Percentiles rank a stretch among this genome's conserved stretches.
These are phyloP conservation scores for Polyodon spathula DNA, from an alignment of 2,113 vertebrate species.

Conservation along the genomic window DNA sequence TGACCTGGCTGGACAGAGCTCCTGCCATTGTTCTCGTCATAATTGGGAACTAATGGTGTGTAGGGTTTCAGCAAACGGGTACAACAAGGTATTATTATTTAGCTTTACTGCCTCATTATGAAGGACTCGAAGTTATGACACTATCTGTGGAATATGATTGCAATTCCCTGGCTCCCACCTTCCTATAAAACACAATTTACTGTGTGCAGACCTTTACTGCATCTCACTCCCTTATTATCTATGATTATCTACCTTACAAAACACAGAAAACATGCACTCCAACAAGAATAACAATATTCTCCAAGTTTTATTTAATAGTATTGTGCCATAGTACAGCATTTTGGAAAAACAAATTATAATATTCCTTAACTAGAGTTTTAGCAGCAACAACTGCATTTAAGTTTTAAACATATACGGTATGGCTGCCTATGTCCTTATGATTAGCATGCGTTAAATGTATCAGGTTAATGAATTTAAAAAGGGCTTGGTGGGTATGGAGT, in stretches of 20 bases:
- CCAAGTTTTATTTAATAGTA: too few species aligned
- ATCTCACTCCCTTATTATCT: too few species aligned
- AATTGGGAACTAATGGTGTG: conserved; percentile 29
- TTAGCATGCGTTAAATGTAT: too few species aligned
- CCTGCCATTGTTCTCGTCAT: conserved; percentile 21
- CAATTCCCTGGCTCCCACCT: background rate
- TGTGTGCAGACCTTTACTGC: too few species aligned
- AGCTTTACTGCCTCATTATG: background rate
- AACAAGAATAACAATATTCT: background rate
- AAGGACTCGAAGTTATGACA: background rate
- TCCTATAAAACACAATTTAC: background rate
- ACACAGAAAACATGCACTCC: background rate
- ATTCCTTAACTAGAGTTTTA: too few species aligned
- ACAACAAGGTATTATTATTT: background rate
- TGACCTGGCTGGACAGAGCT: conserved; percentile 51
- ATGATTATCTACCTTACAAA: background rate
- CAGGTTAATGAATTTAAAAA: too few species aligned
- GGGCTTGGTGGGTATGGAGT: too few species aligned
- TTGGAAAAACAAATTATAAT: too few species aligned
- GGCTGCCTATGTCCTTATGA: too few species aligned
- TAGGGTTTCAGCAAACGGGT: conserved; percentile 1
- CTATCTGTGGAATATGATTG: background rate
- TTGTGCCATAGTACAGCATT: too few species aligned
- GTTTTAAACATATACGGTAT: too few species aligned
- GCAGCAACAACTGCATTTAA: too few species aligned